These are phyloP conservation scores for Harlomillsia oculata DNA, from an alignment of 1,140 invertebrate species.

Conservation along the genomic window DNA sequence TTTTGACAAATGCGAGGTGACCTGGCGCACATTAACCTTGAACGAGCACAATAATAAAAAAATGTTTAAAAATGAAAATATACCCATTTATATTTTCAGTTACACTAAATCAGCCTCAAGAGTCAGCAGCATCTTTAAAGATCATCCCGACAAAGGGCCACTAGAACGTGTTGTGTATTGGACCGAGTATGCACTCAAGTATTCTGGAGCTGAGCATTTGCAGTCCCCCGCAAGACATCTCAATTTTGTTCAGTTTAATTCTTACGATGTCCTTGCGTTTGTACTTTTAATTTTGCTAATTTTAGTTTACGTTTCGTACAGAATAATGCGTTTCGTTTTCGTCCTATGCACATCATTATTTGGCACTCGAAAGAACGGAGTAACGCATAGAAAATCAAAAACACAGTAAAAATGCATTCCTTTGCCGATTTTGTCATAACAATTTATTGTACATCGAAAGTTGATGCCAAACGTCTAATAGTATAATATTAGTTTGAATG, in stretches of 20 bases:
- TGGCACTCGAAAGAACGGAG: slow-evolving; percentile 50
- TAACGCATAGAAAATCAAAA: slow-evolving; percentile 53
- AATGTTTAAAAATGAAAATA: neutral
- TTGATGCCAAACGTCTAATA: too few species aligned
- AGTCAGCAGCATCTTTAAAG: slow-evolving; percentile 52
- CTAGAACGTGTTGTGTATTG: slow-evolving; percentile 57
- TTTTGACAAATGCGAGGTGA: slow-evolving; percentile 8
- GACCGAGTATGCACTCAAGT: slow-evolving; percentile 56
- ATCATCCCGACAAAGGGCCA: slow-evolving; percentile 50
- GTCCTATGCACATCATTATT: too few species aligned
- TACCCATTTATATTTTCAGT: slow-evolving; percentile 36
- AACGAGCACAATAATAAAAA: too few species aligned
- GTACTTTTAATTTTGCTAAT: neutral
- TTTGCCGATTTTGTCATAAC: too few species aligned
- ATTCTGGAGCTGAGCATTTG: slow-evolving; percentile 47
- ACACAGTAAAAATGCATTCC: too few species aligned
- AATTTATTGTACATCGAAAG: too few species aligned
- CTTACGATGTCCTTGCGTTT: slow-evolving; percentile 45
- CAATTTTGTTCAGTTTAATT: slow-evolving; percentile 44
- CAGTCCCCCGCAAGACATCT: slow-evolving; percentile 43
- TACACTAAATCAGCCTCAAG: slow-evolving; percentile 42
- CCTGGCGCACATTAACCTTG: too few species aligned
- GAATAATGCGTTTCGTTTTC: too few species aligned
- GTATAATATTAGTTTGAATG: too few species aligned
- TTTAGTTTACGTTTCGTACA: neutral